These are phyloP conservation scores for Habroteleia sp. DNA, from an alignment of 2,888 invertebrate genomes.

Conservation along the genomic window DNA sequence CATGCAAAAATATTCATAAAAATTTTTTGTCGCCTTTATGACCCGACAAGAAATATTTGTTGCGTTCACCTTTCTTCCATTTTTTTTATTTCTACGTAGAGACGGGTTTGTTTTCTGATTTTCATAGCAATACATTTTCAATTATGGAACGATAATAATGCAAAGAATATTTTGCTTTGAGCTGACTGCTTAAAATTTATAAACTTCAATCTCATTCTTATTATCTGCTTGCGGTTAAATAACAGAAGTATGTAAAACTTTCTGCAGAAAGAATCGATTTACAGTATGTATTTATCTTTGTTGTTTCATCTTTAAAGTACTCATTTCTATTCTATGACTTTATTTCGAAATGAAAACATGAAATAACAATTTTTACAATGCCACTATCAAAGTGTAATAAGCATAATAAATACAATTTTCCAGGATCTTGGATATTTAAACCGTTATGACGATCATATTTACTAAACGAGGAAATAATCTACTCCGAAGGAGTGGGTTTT, in stretches of 20 bases:
- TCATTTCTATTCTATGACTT: too few relatives aligned
- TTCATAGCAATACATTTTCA: conserved; percentile 53
- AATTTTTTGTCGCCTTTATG: conserved; percentile 59
- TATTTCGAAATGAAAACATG: too few relatives aligned
- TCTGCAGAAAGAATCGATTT: too few relatives aligned
- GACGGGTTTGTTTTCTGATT: conserved; percentile 45
- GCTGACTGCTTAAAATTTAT: conserved; percentile 37
- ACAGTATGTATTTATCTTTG: too few relatives aligned
- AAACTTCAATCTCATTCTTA: conserved; percentile 23
- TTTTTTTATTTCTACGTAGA: conserved; percentile 39
- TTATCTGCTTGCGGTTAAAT: neutral
- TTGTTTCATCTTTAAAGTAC: too few relatives aligned
- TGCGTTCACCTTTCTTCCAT: conserved; percentile 28
- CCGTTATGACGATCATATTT: too few relatives aligned
- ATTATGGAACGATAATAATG: conserved; percentile 42
- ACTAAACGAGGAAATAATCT: too few relatives aligned
- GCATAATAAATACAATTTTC: too few relatives aligned
- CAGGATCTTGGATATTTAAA: too few relatives aligned
- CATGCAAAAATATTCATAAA: conserved; percentile 65
- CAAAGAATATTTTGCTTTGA: conserved; percentile 52
- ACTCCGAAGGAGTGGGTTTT: too few relatives aligned
- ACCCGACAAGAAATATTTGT: conserved; percentile 56
- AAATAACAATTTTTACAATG: too few relatives aligned
- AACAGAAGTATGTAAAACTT: conserved; percentile 8
- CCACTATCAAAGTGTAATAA: too few relatives aligned